Percentiles rank a stretch among this genome's conserved stretches.
phyloP scores from a whole-genome alignment of 2,797 vertebrate genomes.

The Ctenochaetus hawaiiensis region DNA sequence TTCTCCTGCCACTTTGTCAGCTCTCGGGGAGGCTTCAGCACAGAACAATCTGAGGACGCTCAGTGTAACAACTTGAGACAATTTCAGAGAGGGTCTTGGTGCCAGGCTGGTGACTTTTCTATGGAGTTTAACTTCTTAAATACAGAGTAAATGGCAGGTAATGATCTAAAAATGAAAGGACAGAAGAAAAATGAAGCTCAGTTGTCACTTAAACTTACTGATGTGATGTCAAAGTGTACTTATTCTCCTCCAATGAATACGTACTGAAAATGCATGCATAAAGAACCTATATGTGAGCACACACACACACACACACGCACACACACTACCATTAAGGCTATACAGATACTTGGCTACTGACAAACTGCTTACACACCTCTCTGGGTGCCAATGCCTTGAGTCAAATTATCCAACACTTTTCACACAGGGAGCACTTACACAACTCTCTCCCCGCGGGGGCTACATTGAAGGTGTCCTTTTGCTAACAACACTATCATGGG shows the following conservation, averaged over 20 bases:
- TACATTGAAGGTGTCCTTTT: constrained; percentile 75
- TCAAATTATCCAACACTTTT: constrained; percentile 71
- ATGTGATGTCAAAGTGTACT: neutral
- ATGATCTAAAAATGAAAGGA: constrained; percentile 21
- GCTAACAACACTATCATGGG: constrained; percentile 54
- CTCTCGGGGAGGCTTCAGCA: constrained; percentile 36
- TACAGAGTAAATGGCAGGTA: neutral
- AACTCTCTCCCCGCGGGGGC: constrained; percentile 57
- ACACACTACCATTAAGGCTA: constrained; percentile 21
- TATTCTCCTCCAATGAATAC: neutral
- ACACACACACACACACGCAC: neutral
- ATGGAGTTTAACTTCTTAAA: constrained; percentile 12
- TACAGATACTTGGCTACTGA: constrained; percentile 47
- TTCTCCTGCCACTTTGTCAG: constrained; percentile 45
- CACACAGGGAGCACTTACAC: constrained; percentile 68
- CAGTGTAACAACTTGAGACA: constrained; percentile 40
- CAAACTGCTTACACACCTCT: constrained; percentile 73
- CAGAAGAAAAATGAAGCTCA: neutral
- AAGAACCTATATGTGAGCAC: neutral
- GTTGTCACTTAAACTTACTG: neutral
- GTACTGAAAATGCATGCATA: constrained; percentile 5
- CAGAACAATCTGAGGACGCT: constrained; percentile 50
- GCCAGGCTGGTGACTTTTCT: neutral
- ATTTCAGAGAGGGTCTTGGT: constrained; percentile 21
- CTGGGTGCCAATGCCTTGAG: constrained; percentile 68